These are phyloP conservation scores for Batillaria attramentaria DNA, from an alignment of 1,140 invertebrate species.

Conservation along the genomic window DNA sequence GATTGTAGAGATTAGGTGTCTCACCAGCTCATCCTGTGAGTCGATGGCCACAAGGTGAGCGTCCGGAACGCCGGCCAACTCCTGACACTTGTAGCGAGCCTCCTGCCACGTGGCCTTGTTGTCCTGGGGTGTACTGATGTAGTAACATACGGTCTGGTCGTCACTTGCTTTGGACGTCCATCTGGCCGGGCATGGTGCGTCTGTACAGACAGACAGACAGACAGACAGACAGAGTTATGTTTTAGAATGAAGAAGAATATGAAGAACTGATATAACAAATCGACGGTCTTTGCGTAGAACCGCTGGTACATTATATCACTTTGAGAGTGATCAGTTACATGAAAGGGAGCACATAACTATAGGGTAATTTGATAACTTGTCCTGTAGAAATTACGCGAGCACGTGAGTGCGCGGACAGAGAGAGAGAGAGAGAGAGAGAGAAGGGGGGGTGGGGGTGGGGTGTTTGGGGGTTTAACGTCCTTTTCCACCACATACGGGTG, in stretches of 20 bases:
- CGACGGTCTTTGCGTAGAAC: background rate
- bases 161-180: background rate
- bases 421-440: no score
- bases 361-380: background rate
- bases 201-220: background rate
- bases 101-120: background rate
- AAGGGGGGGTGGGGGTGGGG: no score
- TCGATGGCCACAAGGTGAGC: constrained; percentile 19
- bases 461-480: no score
- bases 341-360: background rate
- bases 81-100: background rate
- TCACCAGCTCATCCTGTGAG: background rate
- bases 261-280: background rate
- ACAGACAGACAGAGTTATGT: background rate
- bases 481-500: no score
- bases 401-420: no score
- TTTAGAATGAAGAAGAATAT: background rate
- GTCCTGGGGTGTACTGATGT: constrained; percentile 11
- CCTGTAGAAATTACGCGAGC: no score
- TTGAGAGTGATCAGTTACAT: background rate
- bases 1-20: no score
- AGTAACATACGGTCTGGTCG: constrained; percentile 10
- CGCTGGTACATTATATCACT: background rate
- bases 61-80: background rate
- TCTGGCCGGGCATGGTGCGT: background rate